Evolutionary conservation across 1,140 invertebrate genomes (phyloP), one percentile per base, ranked within the genome.

Genomic region (Lasioglossum baleicum): DNA sequence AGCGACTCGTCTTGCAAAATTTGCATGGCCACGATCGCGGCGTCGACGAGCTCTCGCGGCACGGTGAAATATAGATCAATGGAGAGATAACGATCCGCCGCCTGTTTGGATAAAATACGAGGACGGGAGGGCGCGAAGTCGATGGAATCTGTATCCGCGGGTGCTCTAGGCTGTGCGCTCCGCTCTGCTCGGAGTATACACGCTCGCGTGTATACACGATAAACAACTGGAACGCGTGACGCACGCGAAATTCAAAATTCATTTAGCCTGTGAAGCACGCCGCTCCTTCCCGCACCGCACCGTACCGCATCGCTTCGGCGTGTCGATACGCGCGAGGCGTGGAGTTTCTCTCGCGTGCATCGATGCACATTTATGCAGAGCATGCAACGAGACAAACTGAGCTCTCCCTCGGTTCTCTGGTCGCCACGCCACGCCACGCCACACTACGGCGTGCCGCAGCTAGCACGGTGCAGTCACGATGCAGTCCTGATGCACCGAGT

Each of bases 331-430:
- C 53, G 77, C 53, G 72, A 61, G 26, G 63, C 61, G 76, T 35
- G 56, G 35, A 83, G 81, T 84, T 83, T 83, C 81, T 56, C 48
- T 83, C 64, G 75, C 65, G 65, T 80, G 75, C 81, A 84, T 75
- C 70, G 83, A 68, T 78, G 83, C 81, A 83, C 82, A 78, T 84
- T 84, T 83, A 79, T 74, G 82, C 75, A 68, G 67, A 8, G 53
- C 63, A 58, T 72, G 68, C 60, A 56, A 60, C 69, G 58, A 83
- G 75, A 83, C 81, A 69, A 83, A 79, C 72, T 44, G 60, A 64
- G 60, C 68, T 64, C 35, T 17, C 51, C 15, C 68, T 63, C 58
- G 35, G 35, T 35, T 35, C 35, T 35, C 35, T 5, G 35, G 35
- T 35, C 35, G 35, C 44, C 44, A 48, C 44, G 44, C 10, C 42